phyloP scores from a whole-genome alignment of 1,140 invertebrate genomes.

The Drosophila athabasca region DNA sequence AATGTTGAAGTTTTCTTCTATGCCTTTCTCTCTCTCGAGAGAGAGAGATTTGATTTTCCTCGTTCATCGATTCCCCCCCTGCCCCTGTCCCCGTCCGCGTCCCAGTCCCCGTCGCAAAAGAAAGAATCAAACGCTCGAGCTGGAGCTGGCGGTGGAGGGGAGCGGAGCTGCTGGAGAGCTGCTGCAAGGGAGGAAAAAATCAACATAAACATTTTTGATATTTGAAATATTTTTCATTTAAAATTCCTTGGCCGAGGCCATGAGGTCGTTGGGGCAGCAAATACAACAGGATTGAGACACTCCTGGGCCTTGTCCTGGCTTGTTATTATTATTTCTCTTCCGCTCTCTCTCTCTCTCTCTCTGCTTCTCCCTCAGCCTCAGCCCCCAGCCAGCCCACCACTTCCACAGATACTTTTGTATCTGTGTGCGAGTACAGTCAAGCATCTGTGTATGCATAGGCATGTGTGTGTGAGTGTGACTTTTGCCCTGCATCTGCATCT shows the following conservation, averaged over 20 bases:
- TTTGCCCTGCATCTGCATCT: slow-evolving; percentile 13
- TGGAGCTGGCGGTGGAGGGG: not conserved
- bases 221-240: slow-evolving; percentile 67
- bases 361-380: not conserved
- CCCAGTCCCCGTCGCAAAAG: not conserved
- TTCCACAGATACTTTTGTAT: not conserved
- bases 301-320: slow-evolving; percentile 27
- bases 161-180: no score
- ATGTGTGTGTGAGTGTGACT: slow-evolving; percentile 24
- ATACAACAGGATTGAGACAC: slow-evolving; percentile 24
- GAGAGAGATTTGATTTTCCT: no score
- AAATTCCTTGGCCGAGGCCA: slow-evolving; percentile 47
- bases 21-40: no score
- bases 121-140: no score
- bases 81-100: no score
- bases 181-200: slow-evolving; percentile 21
- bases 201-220: slow-evolving; percentile 63
- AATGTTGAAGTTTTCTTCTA: no score
- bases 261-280: not conserved
- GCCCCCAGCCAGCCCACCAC: no score
- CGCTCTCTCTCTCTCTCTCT: not conserved
- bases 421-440: not conserved
- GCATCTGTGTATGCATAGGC: slow-evolving; percentile 1
- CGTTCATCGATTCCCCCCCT: no score
- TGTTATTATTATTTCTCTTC: slow-evolving; percentile 55